phyloP scores from a whole-genome alignment of 2,113 vertebrate genomes.

The Carollia perspicillata region DNA sequence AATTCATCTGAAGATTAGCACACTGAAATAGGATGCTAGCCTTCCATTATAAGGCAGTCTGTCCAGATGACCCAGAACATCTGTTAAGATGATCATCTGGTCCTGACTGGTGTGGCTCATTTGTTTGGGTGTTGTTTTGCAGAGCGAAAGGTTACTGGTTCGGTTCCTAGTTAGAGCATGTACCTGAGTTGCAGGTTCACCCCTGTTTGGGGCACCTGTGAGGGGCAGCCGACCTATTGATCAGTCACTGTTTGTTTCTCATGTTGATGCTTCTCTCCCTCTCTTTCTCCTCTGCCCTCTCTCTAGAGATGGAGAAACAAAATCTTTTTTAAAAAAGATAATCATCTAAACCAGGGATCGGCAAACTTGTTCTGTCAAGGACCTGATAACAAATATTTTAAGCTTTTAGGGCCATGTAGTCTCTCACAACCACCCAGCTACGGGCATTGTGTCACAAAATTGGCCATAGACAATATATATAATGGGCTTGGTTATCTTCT shows the following conservation, averaged over 20 bases:
- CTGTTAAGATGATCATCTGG: neutral
- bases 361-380: neutral
- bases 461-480: neutral
- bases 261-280: too few relatives aligned
- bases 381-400: too few relatives aligned
- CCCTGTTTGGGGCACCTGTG: too few relatives aligned
- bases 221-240: too few relatives aligned
- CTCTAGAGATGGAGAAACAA: too few relatives aligned
- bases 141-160: too few relatives aligned
- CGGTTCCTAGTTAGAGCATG: too few relatives aligned
- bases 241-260: too few relatives aligned
- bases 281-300: too few relatives aligned
- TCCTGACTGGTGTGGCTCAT: too few relatives aligned
- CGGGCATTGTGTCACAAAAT: neutral
- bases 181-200: too few relatives aligned
- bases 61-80: neutral
- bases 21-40: neutral
- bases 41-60: neutral
- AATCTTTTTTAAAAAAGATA: neutral
- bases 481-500: neutral
- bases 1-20: conserved; percentile 1
- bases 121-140: too few relatives aligned
- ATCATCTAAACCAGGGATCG: neutral
- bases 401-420: neutral
- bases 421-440: neutral